Base-by-base conservation (phyloP, 92 coral and sea anemone genomes). In the Hydrozoanthus gracilis region DNA sequence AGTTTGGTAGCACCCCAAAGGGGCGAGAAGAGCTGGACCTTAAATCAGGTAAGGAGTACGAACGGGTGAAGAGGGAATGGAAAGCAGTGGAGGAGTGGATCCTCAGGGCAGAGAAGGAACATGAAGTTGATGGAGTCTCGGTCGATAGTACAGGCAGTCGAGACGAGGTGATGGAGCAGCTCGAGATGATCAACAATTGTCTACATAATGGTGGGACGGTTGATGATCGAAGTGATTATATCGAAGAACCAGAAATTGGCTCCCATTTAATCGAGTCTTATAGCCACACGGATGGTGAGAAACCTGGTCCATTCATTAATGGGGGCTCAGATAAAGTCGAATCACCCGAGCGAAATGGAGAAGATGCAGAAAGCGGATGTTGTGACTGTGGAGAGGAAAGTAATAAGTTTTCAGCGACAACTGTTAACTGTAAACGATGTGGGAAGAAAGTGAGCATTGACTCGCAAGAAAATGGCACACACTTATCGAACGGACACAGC, bases 131-230 rank as follows among this genome's bases (percentile, higher is more conserved):
- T 71, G 95, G 99, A 5, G 92, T 95, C 82, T 95, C 98, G 5
- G 79, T 94, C 95, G 98, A 87, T 76, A 96, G 99, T 88, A 89
- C 97, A 8, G 99, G 95, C 5, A 96, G 99, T 70, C 91, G 96
- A 50, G 99, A 96, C 16, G 99, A 95, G 69, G 96, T 93, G 55
- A 95, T 88, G 79, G 98, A 95, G 88, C 98, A 95, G 72, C 92
- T 95, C 6, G 92, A 95, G 76, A 95, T 95, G 98, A 95, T 95
- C 48, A 93, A 93, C 83, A 91, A 83, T 12, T 89, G 94, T 48
- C 51, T 93, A 79, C 91, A 76, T 69, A 91, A 88, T 88, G 77
- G 92, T 70, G 93, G 93, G 44, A 88, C 88, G 58, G 50, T 73
- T 11, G 78, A 58, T 8, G 58, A 87, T 65, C 20, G 86, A 58